Evolutionary conservation across 2,888 invertebrate genomes (phyloP), one percentile per base, ranked within the genome.

Genomic region (Nephrotoma guestfalica): DNA sequence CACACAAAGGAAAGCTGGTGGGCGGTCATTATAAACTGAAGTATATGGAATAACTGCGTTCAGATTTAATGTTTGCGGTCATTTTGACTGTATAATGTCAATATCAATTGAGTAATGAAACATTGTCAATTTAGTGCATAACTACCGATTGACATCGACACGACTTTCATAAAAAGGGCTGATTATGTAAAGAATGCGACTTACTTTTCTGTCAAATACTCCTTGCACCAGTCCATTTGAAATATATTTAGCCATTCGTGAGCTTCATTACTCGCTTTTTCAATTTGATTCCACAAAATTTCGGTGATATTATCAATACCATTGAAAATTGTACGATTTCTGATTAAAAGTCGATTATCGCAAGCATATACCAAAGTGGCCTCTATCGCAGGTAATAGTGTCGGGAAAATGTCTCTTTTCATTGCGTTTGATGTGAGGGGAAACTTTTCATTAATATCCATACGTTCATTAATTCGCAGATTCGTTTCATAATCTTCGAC

Each of bases 271-370:
- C 11, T 71, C 9, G 18, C 71, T 11, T 30, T 71, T 71, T 71
- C 71, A 30, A 71, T 71, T 2, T 71, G 18, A 71, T 71, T 86
- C 86, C 86, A 87, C 18, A 87, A 83, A 13, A 47, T 43, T 85
- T 86, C 87, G 5, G 86, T 51, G 9, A 87, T 57, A 15, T 43
- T 71, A 83, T 87, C 87, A 30, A 87, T 83, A 2, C 41, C 86
- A 83, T 87, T 86, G 51, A 87, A 86, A 30, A 86, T 85, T 3
- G 71, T 71, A 30, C 71, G 71, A 71, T 71, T 71, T 11, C 71
- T 18, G 11, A 71, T 30, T 71, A 71, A 71, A 71, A 71, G 18
- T 30, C 71, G 71, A 4, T 71, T 71, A 9, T 71, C 3, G 4
- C 71, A 30, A 1, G 30, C 71, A 71, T 71, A 30, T 11, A 3